Percentiles rank a stretch among this genome's conserved stretches.
These are phyloP conservation scores for Aphelinus certus DNA, from an alignment of 1,140 invertebrate species.

Conservation along the genomic window DNA sequence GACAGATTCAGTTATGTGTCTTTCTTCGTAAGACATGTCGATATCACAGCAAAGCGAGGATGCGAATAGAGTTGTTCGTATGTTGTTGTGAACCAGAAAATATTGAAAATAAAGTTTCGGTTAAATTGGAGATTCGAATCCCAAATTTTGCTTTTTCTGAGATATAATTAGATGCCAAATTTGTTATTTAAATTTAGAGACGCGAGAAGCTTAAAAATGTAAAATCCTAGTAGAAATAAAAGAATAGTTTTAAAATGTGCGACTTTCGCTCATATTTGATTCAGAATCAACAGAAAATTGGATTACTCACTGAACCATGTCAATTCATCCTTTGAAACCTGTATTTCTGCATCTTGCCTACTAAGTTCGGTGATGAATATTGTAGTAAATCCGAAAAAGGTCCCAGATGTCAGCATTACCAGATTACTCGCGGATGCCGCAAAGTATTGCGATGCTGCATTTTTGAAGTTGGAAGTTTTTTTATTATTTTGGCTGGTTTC, in stretches of 20 bases:
- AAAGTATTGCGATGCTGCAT: slow-evolving; percentile 2
- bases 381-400: slow-evolving; percentile 12
- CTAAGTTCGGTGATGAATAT: slow-evolving; percentile 10
- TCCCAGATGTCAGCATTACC: slow-evolving; percentile 6
- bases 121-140: too few relatives aligned
- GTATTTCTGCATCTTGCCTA: slow-evolving; percentile 14
- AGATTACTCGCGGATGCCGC: neutral
- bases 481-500: too few relatives aligned
- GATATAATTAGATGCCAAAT: neutral
- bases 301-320: slow-evolving; percentile 12
- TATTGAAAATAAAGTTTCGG: neutral
- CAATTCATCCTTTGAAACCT: neutral
- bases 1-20: too few relatives aligned
- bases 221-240: neutral
- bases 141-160: too few relatives aligned
- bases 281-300: neutral
- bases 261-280: neutral
- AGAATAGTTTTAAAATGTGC: neutral
- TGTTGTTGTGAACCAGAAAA: neutral
- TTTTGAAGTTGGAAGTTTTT: neutral
- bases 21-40: too few relatives aligned
- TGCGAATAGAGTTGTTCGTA: neutral
- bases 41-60: neutral
- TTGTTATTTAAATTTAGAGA: neutral
- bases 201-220: neutral